Evolutionary conservation across 2,888 invertebrate species (phyloP).

Genomic region (Microplitis manilae): DNA sequence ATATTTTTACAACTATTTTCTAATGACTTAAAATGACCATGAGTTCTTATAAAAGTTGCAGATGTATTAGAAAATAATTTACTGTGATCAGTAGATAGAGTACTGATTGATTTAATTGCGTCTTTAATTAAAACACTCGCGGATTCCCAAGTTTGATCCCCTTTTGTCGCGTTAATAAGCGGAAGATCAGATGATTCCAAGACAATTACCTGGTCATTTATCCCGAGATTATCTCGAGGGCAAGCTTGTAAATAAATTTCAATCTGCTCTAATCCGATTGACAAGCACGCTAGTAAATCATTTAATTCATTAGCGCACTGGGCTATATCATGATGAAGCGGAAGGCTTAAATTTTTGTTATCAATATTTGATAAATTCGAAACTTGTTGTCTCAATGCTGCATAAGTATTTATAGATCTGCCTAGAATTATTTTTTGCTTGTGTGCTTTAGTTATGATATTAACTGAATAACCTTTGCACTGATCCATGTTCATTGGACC

Average conservation of each 20-base stretch:
- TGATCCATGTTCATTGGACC: conserved; percentile 87
- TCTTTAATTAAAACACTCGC: conserved; percentile 55
- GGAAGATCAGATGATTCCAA: conserved; percentile 52
- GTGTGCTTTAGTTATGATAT: conserved; percentile 81
- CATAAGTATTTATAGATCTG: conserved; percentile 70
- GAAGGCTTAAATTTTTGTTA: conserved; percentile 64
- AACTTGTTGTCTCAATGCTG: conserved; percentile 56
- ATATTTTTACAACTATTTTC: conserved; percentile 51
- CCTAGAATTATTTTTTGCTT: conserved; percentile 78
- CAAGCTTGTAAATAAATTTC: conserved; percentile 78
- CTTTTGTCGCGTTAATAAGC: conserved; percentile 58
- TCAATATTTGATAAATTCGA: conserved; percentile 59
- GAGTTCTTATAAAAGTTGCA: conserved; percentile 50
- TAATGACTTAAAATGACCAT: conserved; percentile 56
- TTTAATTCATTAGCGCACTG: conserved; percentile 71
- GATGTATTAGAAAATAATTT: conserved; percentile 37
- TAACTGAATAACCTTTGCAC: conserved; percentile 87
- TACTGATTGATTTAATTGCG: conserved; percentile 49
- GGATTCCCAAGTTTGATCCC: conserved; percentile 57
- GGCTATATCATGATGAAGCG: conserved; percentile 68
- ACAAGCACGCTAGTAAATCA: conserved; percentile 73
- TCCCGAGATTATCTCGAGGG: conserved; percentile 70
- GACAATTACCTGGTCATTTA: conserved; percentile 53
- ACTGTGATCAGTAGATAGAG: conserved; percentile 51
- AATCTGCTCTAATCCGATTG: conserved; percentile 80